These are phyloP conservation scores for Atta cephalotes DNA, from an alignment of 1,140 invertebrate species.

Conservation along the genomic window DNA sequence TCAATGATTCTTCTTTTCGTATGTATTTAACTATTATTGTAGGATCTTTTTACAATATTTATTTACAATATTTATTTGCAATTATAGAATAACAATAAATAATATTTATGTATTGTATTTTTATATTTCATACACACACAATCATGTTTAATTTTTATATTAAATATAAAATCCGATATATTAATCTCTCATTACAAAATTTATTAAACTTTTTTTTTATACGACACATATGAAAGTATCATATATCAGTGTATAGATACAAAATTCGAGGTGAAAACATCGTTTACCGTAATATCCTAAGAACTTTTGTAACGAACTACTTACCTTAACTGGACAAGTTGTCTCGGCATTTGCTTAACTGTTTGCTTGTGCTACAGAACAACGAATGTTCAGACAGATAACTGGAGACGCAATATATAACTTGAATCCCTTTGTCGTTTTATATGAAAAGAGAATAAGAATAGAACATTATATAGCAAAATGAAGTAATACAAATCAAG, in stretches of 20 bases:
- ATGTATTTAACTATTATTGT: background rate
- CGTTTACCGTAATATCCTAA: constrained; percentile 32
- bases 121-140: background rate
- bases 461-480: background rate
- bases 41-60: background rate
- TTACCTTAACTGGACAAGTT: constrained; percentile 33
- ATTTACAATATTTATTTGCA: too few species aligned
- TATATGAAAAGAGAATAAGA: background rate
- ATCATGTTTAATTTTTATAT: too few species aligned
- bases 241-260: background rate
- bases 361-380: constrained; percentile 41
- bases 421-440: constrained; percentile 39
- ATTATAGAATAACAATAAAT: background rate
- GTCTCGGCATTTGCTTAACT: constrained; percentile 46
- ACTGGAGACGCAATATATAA: constrained; percentile 46
- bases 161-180: too few species aligned
- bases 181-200: too few species aligned
- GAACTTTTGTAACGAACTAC: constrained; percentile 43
- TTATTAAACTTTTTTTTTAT: background rate
- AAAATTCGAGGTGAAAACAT: background rate
- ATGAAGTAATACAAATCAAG: background rate
- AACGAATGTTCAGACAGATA: constrained; percentile 35
- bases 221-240: background rate
- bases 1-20: too few species aligned
- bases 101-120: background rate